Base-by-base conservation (phyloP, 2,797 vertebrate species). In the Threskiornis aethiopicus region DNA sequence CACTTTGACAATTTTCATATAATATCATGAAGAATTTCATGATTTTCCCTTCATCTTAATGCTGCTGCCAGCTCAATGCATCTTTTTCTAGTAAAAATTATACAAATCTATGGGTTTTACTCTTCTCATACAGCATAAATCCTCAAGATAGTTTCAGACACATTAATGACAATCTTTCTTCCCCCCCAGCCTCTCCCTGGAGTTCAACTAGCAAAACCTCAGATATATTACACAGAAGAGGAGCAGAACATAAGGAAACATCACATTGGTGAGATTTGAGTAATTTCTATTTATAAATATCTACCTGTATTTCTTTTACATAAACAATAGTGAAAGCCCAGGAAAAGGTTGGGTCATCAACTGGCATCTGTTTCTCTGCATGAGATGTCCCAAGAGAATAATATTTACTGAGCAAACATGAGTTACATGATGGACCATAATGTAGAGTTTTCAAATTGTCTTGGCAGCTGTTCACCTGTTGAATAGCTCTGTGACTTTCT, bases 391-490 rank as follows among this genome's bases (percentile, higher is more conserved):
- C 83, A 91, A 42, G 82, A 96, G 87, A 90, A 94, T 94, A 92
- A 87, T 89, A 91, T 72, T 83, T 83, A 91, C 89, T 89, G 78
- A 87, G 82, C 46, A 94, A 95, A 94, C 95, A 87, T 93, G 96
- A 97, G 86, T 81, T 89, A 87, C 87, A 87, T 78, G 94, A 89
- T 95, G 92, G 94, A 94, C 94, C 76, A 49, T 96, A 89, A 94
- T 84, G 87, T 33, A 39, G 59, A 94, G 78, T 95, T 97, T 96
- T 97, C 90, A 95, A 92, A 97, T 97, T 93, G 94, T 91, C 96
- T 97, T 96, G 95, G 93, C 97, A 96, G 91, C 97, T 97, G 96
- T 97, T 97, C 96, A 96, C 96, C 96, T 96, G 96, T 97, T 97
- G 96, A 96, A 96, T 95, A 95, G 93, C 93, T 94, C 89, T 97